Conservation (phyloP, 2,797 vertebrate species). For the Eospalax fontanierii region DNA sequence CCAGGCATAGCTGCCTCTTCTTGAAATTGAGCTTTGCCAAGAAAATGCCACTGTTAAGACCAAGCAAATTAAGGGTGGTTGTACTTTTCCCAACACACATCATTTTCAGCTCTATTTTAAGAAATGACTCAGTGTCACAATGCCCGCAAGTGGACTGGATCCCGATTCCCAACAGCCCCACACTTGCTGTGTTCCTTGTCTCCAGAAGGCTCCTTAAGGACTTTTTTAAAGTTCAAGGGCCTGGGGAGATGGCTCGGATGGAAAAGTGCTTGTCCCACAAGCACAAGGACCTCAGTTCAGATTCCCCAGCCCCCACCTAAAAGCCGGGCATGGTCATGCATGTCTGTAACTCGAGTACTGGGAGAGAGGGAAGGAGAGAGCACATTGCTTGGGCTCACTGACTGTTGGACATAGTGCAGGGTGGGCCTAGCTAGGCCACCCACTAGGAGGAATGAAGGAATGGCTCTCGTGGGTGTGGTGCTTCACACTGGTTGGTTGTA, state of each 20-base stretch:
- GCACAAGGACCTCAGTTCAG: neutral
- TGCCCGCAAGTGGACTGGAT: neutral
- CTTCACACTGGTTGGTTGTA: too few species aligned
- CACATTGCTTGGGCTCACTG: neutral
- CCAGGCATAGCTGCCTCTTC: neutral
- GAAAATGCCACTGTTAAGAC: slow-evolving; percentile 40
- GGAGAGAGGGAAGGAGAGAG: neutral
- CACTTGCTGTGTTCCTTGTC: neutral
- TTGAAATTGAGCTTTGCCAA: slow-evolving; percentile 40
- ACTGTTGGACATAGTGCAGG: too few species aligned
- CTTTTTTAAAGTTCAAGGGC: neutral
- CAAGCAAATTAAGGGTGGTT: neutral
- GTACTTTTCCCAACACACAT: slow-evolving; percentile 15
- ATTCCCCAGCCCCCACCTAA: neutral
- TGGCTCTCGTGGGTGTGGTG: too few species aligned
- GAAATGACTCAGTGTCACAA: neutral
- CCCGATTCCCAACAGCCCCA: neutral
- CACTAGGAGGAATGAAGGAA: too few species aligned
- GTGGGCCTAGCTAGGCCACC: too few species aligned
- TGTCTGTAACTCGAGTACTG: too few species aligned
- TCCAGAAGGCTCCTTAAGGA: neutral
- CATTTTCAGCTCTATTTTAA: slow-evolving; percentile 59
- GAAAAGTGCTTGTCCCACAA: neutral
- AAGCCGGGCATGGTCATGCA: neutral
- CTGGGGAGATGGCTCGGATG: neutral